Evolutionary conservation across 2,888 invertebrate genomes (phyloP).

Genomic region (Lamellibrachia satsuma): DNA sequence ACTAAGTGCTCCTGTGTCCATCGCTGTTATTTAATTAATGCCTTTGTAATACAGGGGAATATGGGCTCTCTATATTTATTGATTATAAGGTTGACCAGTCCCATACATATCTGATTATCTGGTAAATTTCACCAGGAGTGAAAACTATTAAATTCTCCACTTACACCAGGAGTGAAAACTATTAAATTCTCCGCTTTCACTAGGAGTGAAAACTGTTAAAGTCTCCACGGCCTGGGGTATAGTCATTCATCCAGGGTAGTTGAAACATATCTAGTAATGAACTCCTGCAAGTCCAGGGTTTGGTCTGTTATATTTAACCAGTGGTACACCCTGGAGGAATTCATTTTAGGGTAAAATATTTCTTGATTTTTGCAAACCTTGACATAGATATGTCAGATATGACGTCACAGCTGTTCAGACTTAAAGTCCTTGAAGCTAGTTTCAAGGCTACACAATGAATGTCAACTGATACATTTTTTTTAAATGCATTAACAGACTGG

Average conservation of each 20-base stretch:
- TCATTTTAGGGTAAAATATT: background rate
- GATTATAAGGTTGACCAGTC: background rate
- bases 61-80: background rate
- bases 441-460: background rate
- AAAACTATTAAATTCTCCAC: background rate
- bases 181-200: too few relatives aligned
- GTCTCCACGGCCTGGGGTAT: background rate
- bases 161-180: too few relatives aligned
- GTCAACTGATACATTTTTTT: background rate
- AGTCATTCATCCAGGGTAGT: background rate
- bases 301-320: background rate
- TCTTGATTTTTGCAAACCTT: background rate
- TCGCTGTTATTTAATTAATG: background rate
- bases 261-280: background rate
- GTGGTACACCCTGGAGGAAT: background rate
- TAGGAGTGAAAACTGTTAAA: too few relatives aligned
- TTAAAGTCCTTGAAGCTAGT: background rate
- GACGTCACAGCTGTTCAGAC: background rate
- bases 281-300: background rate
- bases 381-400: background rate
- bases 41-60: conserved; percentile 6
- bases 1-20: background rate
- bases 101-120: background rate
- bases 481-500: too few relatives aligned
- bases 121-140: background rate